Evolutionary conservation across 23 tunicate genomes (phyloP).

Genomic region (Halocynthia roretzi): DNA sequence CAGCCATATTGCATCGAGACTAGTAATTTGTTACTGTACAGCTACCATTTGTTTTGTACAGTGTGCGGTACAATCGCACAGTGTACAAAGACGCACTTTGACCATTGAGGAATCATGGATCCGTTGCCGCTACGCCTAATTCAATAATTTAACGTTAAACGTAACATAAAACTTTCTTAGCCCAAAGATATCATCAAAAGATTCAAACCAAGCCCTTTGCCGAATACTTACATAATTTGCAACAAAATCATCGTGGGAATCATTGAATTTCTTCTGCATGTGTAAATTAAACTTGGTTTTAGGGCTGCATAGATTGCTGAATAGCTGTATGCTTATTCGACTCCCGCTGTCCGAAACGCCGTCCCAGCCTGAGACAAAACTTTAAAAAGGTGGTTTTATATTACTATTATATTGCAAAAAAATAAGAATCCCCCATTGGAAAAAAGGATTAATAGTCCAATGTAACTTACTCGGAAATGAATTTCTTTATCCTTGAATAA

Average conservation of each 20-base stretch:
- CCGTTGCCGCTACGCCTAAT: too few species aligned
- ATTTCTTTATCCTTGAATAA: conserved; percentile 44
- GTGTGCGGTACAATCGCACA: too few species aligned
- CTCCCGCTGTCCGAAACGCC: conserved; percentile 24
- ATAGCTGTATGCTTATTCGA: conserved; percentile 48
- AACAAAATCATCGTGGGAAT: conserved; percentile 4
- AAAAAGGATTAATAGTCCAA: background rate
- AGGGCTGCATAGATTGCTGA: conserved; percentile 50
- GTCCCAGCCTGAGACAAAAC: conserved; percentile 59
- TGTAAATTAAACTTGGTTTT: conserved; percentile 31
- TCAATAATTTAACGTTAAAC: too few species aligned
- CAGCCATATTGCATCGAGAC: too few species aligned
- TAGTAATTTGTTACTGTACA: too few species aligned
- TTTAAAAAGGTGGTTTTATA: conserved; percentile 10
- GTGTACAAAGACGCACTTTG: too few species aligned
- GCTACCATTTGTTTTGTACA: too few species aligned
- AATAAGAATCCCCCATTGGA: background rate
- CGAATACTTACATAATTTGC: too few species aligned
- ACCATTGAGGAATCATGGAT: too few species aligned
- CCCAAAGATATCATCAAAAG: background rate
- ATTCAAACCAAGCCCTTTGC: background rate
- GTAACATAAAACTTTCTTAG: too few species aligned
- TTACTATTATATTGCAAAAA: background rate
- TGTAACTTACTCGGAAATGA: conserved; percentile 42
- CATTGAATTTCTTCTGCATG: conserved; percentile 32